Base-by-base conservation (phyloP, 2,797 vertebrate genomes). In the Rhynchotus rufescens region DNA sequence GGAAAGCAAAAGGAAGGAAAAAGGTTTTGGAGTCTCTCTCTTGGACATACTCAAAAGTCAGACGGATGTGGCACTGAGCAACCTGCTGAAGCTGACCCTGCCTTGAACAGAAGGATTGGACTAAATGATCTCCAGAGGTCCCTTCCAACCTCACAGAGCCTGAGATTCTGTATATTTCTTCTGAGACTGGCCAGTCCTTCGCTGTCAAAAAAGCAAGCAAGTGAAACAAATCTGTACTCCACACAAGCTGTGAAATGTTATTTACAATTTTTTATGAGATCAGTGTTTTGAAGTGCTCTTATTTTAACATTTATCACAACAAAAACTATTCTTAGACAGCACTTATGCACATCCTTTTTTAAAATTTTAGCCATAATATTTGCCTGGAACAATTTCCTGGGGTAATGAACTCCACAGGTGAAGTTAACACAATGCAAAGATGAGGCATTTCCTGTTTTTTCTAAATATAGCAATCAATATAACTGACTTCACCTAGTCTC, bases 281-380 rank as follows among this genome's bases (percentile, higher is more conserved):
- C 75, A 69, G 49, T 51, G 42, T 30, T 83, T 8, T 44, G 19
- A 83, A 93, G 52, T 65, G 57, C 19, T 71, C 49, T 59, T 67
- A 68, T 80, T 77, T 81, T 71, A 83, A 47, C 38, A 69, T 73
- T 91, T 44, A 30, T 84, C 79, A 42, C 44, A 81, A 42, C n/a
- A 85, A 45, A 47, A 65, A 77, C 62, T 92, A 88, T 84, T 84
- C 79, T 57, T 60, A 84, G 67, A 45, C 74, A 82, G 38, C 60
- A 78, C 30, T 84, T 86, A 54, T 10, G 73, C 2, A 2, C 44
- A 40, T 62, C 12, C 52, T 83, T 80, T 86, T 83, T 61, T 81
- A 30, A 86, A 82, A 74, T 15, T 76, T 94, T 76, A 94, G 73
- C 15, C 20, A 73, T 60, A 84, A 86, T 78, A 84, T 90, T 86